Conservation (phyloP, 2,888 invertebrate genomes). For the Aplocera efformata region DNA sequence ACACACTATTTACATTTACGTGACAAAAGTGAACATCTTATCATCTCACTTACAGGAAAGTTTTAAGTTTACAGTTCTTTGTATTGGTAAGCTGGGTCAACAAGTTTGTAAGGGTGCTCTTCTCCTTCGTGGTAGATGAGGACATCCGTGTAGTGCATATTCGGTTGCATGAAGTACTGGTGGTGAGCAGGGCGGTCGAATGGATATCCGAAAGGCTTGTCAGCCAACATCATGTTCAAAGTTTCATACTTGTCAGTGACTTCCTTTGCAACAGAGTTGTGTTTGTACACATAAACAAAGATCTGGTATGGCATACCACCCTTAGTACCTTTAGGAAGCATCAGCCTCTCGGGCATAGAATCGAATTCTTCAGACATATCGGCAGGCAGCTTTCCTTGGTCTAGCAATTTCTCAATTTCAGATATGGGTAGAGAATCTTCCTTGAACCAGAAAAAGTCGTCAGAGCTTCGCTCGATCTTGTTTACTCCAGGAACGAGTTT, state of each 20-base stretch:
- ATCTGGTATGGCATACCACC: slow-evolving; percentile 84
- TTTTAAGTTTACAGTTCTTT: slow-evolving; percentile 8
- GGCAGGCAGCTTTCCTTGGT: slow-evolving; percentile 73
- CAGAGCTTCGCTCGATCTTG: slow-evolving; percentile 82
- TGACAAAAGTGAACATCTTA: slow-evolving; percentile 5
- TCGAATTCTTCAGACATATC: slow-evolving; percentile 78
- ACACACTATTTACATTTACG: slow-evolving; percentile 6
- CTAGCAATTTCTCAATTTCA: slow-evolving; percentile 80
- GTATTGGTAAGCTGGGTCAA: slow-evolving; percentile 12
- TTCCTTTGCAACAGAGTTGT: slow-evolving; percentile 58
- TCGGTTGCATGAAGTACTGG: slow-evolving; percentile 72
- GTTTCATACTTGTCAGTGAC: slow-evolving; percentile 23
- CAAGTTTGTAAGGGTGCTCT: slow-evolving; percentile 45
- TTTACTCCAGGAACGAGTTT: slow-evolving; percentile 83
- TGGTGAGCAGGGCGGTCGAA: slow-evolving; percentile 73
- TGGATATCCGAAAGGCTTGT: slow-evolving; percentile 79
- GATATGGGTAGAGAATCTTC: slow-evolving; percentile 82
- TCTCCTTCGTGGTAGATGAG: slow-evolving; percentile 73
- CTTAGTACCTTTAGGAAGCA: slow-evolving; percentile 86
- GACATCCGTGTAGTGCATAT: slow-evolving; percentile 82
- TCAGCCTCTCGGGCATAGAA: slow-evolving; percentile 84
- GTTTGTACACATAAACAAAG: slow-evolving; percentile 82
- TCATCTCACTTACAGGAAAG: slow-evolving; percentile 2
- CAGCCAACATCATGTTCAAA: slow-evolving; percentile 50
- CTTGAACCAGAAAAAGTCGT: slow-evolving; percentile 82